phyloP scores from a whole-genome alignment of 2,888 invertebrate species.

The Sicus ferrugineus region DNA sequence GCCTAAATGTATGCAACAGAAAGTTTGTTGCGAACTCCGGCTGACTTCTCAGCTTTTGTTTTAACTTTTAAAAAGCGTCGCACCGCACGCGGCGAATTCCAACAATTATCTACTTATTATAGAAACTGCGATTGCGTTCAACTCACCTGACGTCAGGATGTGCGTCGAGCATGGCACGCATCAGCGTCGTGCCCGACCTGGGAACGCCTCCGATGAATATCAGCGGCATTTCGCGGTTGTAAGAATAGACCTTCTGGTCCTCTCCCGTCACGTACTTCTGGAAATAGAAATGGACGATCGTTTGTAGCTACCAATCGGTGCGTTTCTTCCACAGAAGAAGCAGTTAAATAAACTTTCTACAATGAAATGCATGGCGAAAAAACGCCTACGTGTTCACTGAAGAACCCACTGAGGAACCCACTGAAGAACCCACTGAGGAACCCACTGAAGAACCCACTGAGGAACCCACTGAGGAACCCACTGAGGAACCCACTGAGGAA shows the following conservation, averaged over 20 bases:
- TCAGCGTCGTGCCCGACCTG: conserved; percentile 94
- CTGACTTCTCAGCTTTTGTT: no score
- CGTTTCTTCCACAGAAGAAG: no score
- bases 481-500: no score
- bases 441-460: no score
- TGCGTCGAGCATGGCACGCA: conserved; percentile 98
- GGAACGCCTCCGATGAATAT: conserved; percentile 98
- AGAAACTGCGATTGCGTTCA: no score
- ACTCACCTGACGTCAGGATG: conserved; percentile 90
- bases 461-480: no score
- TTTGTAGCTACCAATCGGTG: background rate
- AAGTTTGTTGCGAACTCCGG: no score
- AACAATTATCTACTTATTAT: no score
- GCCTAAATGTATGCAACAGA: no score
- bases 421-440: background rate
- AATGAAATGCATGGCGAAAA: background rate
- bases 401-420: background rate
- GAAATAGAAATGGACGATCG: conserved; percentile 45
- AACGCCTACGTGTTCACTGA: background rate
- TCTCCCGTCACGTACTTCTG: conserved; percentile 72
- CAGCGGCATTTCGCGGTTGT: conserved; percentile 89
- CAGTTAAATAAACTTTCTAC: no score
- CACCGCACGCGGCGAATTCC: no score
- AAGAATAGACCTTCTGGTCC: conserved; percentile 74
- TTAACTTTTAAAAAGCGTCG: no score